A percentile compares a stretch with the other conserved stretches of the same genome.
Evolutionary conservation across 2,797 vertebrate species (phyloP).

Genomic region (Myotis vivesi): DNA sequence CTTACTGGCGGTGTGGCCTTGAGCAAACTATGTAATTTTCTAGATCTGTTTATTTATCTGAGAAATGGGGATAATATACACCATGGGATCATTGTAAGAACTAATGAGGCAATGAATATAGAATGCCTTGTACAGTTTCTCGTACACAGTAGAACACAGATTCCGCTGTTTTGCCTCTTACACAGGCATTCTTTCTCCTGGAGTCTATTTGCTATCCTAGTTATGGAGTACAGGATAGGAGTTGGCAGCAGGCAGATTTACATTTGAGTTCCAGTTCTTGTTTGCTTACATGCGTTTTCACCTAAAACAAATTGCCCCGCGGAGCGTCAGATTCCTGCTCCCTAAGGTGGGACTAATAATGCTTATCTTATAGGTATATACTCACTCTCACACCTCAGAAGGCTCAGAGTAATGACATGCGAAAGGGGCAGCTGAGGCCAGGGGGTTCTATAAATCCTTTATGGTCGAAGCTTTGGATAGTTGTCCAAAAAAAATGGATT

Average conservation of each 20-base stretch:
- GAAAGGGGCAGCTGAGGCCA: not conserved
- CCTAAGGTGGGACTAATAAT: not conserved
- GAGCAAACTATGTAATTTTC: not conserved
- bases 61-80: not conserved
- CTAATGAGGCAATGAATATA: not conserved
- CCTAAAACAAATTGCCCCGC: not conserved
- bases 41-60: not conserved
- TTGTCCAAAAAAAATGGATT: not conserved
- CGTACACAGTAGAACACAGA: not conserved
- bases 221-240: not conserved
- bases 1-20: not conserved
- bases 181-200: not conserved
- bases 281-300: not conserved
- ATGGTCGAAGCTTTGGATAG: not conserved
- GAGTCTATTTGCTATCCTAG: not conserved
- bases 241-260: not conserved
- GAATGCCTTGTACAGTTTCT: not conserved
- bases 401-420: not conserved
- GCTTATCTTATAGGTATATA: not conserved
- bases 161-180: not conserved
- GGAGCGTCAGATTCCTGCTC: not conserved
- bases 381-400: not conserved
- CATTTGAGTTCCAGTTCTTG: not conserved
- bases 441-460: not conserved
- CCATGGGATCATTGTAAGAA: not conserved